These are phyloP conservation scores for Acrobasis consociella DNA, from an alignment of 2,888 invertebrate genomes.

Conservation along the genomic window DNA sequence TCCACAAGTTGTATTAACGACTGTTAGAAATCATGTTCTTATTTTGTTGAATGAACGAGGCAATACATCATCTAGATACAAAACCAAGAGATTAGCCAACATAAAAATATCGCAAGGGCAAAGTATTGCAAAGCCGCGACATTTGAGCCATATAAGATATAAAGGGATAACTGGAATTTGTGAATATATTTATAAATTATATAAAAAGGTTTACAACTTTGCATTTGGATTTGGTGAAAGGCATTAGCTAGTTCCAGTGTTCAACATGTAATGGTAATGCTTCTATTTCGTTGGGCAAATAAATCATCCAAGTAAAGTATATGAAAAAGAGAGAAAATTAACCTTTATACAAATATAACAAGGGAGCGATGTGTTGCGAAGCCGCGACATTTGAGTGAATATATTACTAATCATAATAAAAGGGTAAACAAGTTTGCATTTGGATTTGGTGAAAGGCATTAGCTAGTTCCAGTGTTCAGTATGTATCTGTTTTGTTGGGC, in stretches of 20 bases:
- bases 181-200: background rate
- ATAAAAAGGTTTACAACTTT: background rate
- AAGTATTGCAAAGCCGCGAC: constrained; percentile 1
- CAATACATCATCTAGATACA: background rate
- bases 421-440: too few species aligned
- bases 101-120: background rate
- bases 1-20: too few species aligned
- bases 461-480: too few species aligned
- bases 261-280: too few species aligned
- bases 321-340: too few species aligned
- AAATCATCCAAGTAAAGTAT: too few species aligned
- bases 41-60: background rate
- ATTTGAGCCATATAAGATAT: background rate
- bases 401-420: too few species aligned
- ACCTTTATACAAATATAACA: too few species aligned
- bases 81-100: constrained; percentile 2
- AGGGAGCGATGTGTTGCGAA: too few species aligned
- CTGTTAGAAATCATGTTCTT: too few species aligned
- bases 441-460: too few species aligned
- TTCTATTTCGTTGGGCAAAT: background rate
- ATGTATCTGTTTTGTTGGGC: background rate
- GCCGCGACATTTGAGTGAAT: too few species aligned
- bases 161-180: constrained; percentile 1
- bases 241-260: background rate
- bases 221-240: background rate